Percentiles rank a stretch among this genome's conserved stretches.
Evolutionary conservation across 2,888 invertebrate species (phyloP).

Genomic region (Agonopterix subpropinquella): DNA sequence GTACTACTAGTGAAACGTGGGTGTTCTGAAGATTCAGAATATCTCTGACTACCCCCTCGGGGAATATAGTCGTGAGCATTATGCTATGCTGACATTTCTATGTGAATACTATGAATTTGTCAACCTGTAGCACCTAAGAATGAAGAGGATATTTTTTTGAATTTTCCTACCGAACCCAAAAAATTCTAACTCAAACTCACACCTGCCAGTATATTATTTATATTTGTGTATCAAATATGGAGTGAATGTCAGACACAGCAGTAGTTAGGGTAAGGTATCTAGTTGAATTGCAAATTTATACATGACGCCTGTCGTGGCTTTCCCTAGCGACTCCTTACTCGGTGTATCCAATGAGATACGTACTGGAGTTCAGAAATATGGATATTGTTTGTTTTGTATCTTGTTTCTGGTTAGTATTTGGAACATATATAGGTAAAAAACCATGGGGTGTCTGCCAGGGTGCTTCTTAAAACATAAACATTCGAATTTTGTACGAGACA

Average conservation of each 20-base stretch:
- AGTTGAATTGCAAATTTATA: constrained; percentile 58
- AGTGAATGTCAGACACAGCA: constrained; percentile 21
- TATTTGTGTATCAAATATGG: constrained; percentile 35
- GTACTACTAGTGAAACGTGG: too few relatives aligned
- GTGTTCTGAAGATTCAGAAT: too few relatives aligned
- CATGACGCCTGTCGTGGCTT: constrained; percentile 23
- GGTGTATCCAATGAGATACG: constrained; percentile 5
- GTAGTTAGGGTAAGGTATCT: constrained; percentile 30
- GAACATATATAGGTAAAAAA: too few relatives aligned
- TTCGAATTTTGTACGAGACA: too few relatives aligned
- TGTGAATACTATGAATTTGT: background rate
- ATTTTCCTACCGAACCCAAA: too few relatives aligned
- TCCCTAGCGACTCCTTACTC: constrained; percentile 14
- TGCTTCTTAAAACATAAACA: too few relatives aligned
- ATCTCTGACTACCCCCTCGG: too few relatives aligned
- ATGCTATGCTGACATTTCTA: background rate
- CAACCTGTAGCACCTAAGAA: constrained; percentile 12
- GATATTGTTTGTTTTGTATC: constrained; percentile 6
- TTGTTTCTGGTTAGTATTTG: constrained; percentile 5
- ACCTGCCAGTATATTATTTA: constrained; percentile 14
- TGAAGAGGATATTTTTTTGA: too few relatives aligned
- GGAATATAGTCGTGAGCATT: too few relatives aligned
- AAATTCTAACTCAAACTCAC: too few relatives aligned
- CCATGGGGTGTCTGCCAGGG: too few relatives aligned
- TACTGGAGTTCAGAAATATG: constrained; percentile 5